Conservation (phyloP, 2,888 invertebrate species). For the Entomobrya multifasciata region DNA sequence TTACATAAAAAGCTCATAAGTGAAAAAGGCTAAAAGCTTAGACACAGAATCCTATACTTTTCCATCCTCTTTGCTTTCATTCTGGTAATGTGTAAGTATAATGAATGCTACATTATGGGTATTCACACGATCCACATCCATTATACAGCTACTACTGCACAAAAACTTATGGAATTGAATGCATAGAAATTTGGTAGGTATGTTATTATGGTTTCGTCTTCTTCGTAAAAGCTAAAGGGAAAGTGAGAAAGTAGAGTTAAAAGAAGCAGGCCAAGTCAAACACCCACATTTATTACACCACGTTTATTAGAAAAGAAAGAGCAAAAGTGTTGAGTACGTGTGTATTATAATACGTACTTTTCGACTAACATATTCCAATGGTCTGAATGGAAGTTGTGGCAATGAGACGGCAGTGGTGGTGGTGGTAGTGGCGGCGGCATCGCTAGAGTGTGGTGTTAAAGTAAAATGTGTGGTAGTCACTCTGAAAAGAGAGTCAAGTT, state of each 20-base stretch:
- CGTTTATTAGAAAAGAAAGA: no score
- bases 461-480: no score
- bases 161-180: no score
- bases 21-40: constrained; percentile 45
- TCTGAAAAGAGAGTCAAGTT: constrained; percentile 19
- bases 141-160: no score
- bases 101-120: constrained; percentile 40
- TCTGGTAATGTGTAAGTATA: constrained; percentile 12
- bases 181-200: no score
- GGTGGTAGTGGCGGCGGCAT: background rate
- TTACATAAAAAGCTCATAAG: constrained; percentile 16
- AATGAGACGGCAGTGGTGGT: no score
- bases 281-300: constrained; percentile 59
- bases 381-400: constrained; percentile 22
- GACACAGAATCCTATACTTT: no score
- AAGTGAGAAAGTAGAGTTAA: constrained; percentile 56
- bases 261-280: constrained; percentile 59
- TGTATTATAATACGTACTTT: constrained; percentile 20
- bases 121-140: constrained; percentile 33
- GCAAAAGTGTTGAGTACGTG: constrained; percentile 60
- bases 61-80: background rate
- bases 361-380: background rate
- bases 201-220: no score
- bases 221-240: constrained; percentile 2
- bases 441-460: constrained; percentile 23